Evolutionary conservation across 2,888 invertebrate species (phyloP), one percentile per base, ranked within the genome.

Genomic region (Drosophila aldrichi): DNA sequence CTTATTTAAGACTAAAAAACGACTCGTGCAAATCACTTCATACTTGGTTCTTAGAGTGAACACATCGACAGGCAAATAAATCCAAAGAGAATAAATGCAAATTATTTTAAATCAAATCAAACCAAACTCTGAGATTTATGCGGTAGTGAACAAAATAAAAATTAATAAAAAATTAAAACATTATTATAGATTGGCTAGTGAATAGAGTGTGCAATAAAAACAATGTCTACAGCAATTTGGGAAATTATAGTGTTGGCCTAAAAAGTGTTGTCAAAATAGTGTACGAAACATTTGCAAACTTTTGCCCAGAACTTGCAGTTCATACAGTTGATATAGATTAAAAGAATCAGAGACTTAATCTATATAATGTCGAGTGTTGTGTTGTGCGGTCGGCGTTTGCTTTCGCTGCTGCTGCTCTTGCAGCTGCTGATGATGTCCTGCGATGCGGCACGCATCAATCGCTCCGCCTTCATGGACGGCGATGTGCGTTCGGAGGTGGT

Each of bases 1-100:
- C 91, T 92, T 92, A 92, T 92, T 92, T 92, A 92, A 92, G 92
- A 90, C 92, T 91, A 91, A 92, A 92, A 92, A 92, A 91, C 90
- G 92, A 89, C 91, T 91, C 90, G 92, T 88, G 91, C 92, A 92
- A 92, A 92, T 92, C 92, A 92, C 92, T 92, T 92, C 92, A 91
- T 91, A 92, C 91, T 92, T 91, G 92, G 92, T 92, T 92, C 92
- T 92, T 91, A 91, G 91, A 91, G 92, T 88, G 89, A 91, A 91
- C 92, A 92, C 92, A 91, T 83, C 90, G 71, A 85, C 79, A 81
- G 80, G 83, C 69, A 78, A 77, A 75, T 52, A 62, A 58, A 69
- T 58, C 46, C 25, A 65, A 55, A 55, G 46, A 54, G 38, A 76
- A 64, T 29, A 49, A 64, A 57, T 68, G 29, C 43, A 70, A 73